Evolutionary conservation across 2,797 vertebrate genomes (phyloP).

Genomic region (Harpagifer antarcticus): DNA sequence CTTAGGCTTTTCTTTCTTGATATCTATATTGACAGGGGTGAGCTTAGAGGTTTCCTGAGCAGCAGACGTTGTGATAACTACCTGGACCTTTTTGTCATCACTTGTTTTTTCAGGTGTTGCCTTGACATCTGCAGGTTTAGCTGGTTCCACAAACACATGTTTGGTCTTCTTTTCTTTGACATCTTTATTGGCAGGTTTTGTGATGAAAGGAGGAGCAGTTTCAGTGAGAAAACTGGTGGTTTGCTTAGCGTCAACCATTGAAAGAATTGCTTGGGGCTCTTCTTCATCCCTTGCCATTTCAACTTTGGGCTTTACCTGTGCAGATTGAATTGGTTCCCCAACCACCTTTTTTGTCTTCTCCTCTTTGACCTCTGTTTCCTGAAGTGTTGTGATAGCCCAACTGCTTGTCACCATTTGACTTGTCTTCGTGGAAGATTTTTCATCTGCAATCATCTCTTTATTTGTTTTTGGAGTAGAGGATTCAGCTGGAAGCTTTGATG

Average conservation of each 20-base stretch:
- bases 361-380: conserved; percentile 40
- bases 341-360: conserved; percentile 37
- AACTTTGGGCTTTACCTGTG: conserved; percentile 12
- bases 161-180: not conserved
- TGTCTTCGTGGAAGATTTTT: conserved; percentile 42
- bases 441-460: conserved; percentile 57
- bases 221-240: not conserved
- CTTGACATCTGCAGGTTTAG: conserved; percentile 18
- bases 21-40: conserved; percentile 15
- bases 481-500: conserved; percentile 60
- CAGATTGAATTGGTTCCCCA: conserved; percentile 33
- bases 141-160: conserved; percentile 20
- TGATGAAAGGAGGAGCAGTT: not conserved
- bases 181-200: conserved; percentile 10
- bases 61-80: not conserved
- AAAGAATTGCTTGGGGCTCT: conserved; percentile 21
- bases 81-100: not conserved
- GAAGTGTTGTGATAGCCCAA: conserved; percentile 13
- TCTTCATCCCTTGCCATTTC: conserved; percentile 19
- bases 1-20: conserved; percentile 32
- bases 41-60: conserved; percentile 8
- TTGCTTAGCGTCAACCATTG: conserved; percentile 31
- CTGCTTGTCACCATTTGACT: conserved; percentile 29
- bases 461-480: conserved; percentile 49
- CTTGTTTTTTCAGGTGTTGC: not conserved